Evolutionary conservation across 2,888 invertebrate genomes (phyloP).

Genomic region (Branchipolynoe longqiensis): DNA sequence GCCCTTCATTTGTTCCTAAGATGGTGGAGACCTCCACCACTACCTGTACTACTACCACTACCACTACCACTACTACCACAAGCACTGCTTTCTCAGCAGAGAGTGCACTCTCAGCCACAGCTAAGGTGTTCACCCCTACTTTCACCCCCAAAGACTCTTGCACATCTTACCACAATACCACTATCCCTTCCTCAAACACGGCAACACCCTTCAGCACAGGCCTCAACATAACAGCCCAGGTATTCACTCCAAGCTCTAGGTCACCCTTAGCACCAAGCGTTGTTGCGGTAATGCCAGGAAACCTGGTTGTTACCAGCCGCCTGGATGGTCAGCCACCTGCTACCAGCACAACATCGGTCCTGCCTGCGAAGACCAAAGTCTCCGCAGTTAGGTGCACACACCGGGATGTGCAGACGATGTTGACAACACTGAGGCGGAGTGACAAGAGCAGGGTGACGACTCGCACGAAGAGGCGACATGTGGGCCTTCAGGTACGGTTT

Average conservation of each 20-base stretch:
- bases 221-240: background rate
- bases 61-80: no score
- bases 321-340: background rate
- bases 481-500: slow-evolving; percentile 6
- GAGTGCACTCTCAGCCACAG: background rate
- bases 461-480: background rate
- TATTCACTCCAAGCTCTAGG: background rate
- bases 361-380: no score
- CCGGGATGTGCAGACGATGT: background rate
- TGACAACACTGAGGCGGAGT: background rate
- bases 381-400: background rate
- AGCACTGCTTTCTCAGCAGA: no score
- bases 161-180: no score
- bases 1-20: background rate
- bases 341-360: background rate
- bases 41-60: no score
- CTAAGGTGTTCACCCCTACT: slow-evolving; percentile 20
- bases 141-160: background rate
- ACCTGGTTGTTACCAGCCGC: background rate
- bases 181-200: background rate
- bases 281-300: background rate
- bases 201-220: background rate
- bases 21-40: background rate
- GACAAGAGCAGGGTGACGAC: background rate
- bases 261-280: background rate